These are phyloP conservation scores for Macroramphosus scolopax DNA, from an alignment of 2,797 vertebrate genomes.

Conservation along the genomic window DNA sequence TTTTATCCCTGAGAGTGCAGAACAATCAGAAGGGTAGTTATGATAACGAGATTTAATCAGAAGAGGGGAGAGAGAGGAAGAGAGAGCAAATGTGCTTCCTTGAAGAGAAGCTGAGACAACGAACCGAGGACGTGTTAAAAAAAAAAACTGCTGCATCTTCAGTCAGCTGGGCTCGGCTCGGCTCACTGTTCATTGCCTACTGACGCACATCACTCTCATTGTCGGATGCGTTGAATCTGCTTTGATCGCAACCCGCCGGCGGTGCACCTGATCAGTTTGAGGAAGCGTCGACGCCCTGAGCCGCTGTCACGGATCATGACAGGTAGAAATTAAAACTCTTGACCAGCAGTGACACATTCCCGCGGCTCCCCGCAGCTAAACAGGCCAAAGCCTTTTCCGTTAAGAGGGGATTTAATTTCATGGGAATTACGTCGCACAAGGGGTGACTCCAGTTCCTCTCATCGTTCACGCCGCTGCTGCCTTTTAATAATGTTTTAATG, in stretches of 20 bases:
- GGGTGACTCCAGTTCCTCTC: no score
- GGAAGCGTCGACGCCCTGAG: conserved; percentile 22
- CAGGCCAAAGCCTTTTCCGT: background rate
- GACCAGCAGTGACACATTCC: conserved; percentile 6
- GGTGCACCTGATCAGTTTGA: conserved; percentile 34
- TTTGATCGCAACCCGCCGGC: conserved; percentile 39
- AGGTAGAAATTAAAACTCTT: conserved; percentile 39
- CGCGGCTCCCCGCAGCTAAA: no score
- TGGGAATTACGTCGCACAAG: no score
- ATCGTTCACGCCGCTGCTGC: no score
- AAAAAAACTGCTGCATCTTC: background rate
- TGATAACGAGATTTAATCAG: conserved; percentile 19
- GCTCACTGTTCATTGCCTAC: conserved; percentile 5
- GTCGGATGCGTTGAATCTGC: background rate
- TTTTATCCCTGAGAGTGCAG: conserved; percentile 10
- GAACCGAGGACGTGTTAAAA: conserved; percentile 1
- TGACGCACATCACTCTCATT: background rate
- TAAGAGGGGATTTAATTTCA: conserved; percentile 9
- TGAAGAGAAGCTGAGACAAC: background rate
- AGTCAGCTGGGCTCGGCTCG: conserved; percentile 13
- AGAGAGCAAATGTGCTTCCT: background rate
- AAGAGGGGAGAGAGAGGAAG: background rate
- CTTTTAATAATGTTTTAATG: no score
- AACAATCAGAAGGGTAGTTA: conserved; percentile 20
- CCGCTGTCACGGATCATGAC: conserved; percentile 28